Percentiles rank a stretch among this genome's conserved stretches.
These are phyloP conservation scores for Amblyopsis rosae DNA, from an alignment of 2,113 vertebrate species.

Conservation along the genomic window DNA sequence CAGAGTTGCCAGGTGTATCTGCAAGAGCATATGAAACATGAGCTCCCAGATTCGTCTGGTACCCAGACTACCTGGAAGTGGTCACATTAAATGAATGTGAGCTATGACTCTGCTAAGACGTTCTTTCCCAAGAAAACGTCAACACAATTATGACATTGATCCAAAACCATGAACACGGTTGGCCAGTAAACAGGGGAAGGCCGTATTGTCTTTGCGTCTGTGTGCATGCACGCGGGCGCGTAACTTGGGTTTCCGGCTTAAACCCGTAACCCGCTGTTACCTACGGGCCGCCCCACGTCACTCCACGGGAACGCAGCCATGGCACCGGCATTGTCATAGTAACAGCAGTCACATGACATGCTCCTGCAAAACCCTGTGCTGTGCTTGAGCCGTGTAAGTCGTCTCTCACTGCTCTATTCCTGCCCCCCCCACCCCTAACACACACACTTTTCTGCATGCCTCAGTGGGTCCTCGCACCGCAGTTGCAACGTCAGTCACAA, in stretches of 20 bases:
- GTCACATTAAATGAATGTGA: too few relatives aligned
- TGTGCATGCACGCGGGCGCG: conserved; percentile 5
- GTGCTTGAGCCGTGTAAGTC: conserved; percentile 37
- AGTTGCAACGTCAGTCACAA: conserved; percentile 69
- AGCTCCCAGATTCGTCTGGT: too few relatives aligned
- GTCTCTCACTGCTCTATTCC: not conserved
- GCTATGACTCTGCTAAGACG: too few relatives aligned
- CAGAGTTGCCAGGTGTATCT: too few relatives aligned
- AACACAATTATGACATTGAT: too few relatives aligned
- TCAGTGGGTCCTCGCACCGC: conserved; percentile 40
- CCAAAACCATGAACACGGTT: not conserved
- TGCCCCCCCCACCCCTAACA: not conserved
- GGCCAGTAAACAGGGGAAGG: not conserved
- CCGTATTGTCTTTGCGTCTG: not conserved
- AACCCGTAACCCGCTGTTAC: conserved; percentile 33
- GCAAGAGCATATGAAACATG: too few relatives aligned
- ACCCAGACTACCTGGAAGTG: too few relatives aligned
- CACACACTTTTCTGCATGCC: conserved; percentile 13
- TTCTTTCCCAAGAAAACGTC: too few relatives aligned
- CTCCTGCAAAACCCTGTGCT: conserved; percentile 29
- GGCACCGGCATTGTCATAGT: conserved; percentile 46
- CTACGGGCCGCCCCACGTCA: conserved; percentile 16
- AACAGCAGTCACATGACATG: conserved; percentile 53
- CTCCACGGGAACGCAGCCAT: conserved; percentile 35
- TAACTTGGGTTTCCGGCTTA: conserved; percentile 9